A percentile compares a stretch with the other conserved stretches of the same genome.
Conservation (phyloP, 2,797 vertebrate species). For the Brotula barbata region DNA sequence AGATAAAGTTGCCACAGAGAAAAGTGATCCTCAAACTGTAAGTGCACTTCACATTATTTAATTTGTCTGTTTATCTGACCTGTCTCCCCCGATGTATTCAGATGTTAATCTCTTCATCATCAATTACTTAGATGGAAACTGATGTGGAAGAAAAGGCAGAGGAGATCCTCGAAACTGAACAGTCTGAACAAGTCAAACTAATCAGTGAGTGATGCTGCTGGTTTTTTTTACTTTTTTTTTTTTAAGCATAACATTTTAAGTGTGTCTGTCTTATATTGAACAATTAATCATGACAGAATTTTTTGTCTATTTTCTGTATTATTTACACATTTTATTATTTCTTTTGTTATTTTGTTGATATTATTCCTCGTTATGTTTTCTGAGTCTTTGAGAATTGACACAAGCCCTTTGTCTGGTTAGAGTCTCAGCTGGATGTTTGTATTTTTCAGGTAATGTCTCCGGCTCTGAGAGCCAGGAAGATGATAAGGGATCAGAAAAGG, state of each 20-base stretch:
- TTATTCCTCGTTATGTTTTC: not conserved
- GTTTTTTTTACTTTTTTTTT: not conserved
- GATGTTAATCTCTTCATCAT: conserved; percentile 1
- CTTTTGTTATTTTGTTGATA: not conserved
- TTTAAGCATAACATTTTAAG: not conserved
- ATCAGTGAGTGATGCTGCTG: conserved; percentile 61
- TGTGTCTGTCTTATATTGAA: not conserved
- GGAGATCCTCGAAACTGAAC: conserved; percentile 29
- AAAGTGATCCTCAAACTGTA: conserved; percentile 43
- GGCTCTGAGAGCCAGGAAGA: conserved; percentile 68
- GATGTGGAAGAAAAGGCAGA: conserved; percentile 19
- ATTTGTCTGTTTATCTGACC: not conserved
- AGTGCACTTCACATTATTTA: conserved; percentile 9
- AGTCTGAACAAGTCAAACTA: conserved; percentile 60
- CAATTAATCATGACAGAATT: not conserved
- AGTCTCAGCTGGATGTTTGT: not conserved
- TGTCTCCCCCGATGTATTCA: not conserved
- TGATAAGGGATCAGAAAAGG: conserved; percentile 68
- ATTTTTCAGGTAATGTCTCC: conserved; percentile 66
- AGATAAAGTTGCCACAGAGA: conserved; percentile 13
- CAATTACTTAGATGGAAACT: conserved; percentile 43
- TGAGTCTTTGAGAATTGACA: not conserved
- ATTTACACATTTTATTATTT: not conserved
- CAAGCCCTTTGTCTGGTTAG: not conserved
- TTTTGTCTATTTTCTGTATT: not conserved